A percentile compares a stretch with the other conserved stretches of the same genome.
These are phyloP conservation scores for Hiodon tergisus DNA, from an alignment of 2,113 vertebrate genomes.

Conservation along the genomic window DNA sequence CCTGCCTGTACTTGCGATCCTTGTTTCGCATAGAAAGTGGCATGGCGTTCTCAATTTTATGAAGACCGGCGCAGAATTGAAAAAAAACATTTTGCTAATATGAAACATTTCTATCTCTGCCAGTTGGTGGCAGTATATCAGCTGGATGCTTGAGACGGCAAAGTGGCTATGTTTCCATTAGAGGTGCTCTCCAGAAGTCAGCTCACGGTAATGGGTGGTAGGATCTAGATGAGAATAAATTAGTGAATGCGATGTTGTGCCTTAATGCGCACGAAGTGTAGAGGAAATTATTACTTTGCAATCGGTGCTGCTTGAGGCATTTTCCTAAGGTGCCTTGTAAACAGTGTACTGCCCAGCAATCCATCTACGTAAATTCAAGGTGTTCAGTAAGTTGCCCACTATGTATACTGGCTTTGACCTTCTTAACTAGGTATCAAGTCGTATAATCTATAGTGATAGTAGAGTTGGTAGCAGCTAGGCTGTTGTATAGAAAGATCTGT, in stretches of 20 bases:
- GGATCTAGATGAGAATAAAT: not conserved
- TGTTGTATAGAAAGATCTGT: too few species aligned
- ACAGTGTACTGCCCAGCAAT: not conserved
- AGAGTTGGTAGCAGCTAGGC: too few species aligned
- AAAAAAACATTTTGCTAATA: not conserved
- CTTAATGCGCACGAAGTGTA: not conserved
- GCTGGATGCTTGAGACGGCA: not conserved
- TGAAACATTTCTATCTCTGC: slow-evolving; percentile 21
- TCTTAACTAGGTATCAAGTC: too few species aligned
- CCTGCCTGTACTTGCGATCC: not conserved
- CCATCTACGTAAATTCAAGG: too few species aligned
- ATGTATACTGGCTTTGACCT: too few species aligned
- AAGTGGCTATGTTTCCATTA: not conserved
- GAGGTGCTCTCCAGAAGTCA: not conserved
- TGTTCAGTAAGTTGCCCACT: too few species aligned
- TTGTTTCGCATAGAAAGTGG: not conserved
- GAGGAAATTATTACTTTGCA: not conserved
- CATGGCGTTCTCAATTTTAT: too few species aligned
- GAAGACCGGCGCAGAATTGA: not conserved
- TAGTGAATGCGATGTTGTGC: not conserved
- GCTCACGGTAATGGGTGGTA: not conserved
- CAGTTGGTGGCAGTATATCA: slow-evolving; percentile 45
- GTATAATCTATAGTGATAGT: too few species aligned
- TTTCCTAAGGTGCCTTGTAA: slow-evolving; percentile 13
- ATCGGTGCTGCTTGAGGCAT: not conserved